Percentiles rank a stretch among this genome's conserved stretches.
Evolutionary conservation across 2,888 invertebrate species (phyloP).

Genomic region (Lamellibrachia columna): DNA sequence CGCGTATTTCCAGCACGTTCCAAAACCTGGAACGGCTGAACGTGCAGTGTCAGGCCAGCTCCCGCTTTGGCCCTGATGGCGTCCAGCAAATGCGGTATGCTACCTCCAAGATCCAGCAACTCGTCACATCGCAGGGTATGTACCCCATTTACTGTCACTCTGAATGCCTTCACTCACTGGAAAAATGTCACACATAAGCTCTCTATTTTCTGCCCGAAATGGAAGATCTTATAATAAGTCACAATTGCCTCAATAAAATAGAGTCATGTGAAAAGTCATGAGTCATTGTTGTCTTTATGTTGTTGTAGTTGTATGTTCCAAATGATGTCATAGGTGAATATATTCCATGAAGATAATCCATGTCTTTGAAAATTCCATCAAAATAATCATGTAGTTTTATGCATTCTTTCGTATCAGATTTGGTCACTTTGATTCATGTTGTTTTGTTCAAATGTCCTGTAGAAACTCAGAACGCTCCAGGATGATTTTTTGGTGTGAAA

Average conservation of each 20-base stretch:
- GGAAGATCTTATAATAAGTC: not conserved
- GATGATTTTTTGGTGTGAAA: no score
- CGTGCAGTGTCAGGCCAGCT: slow-evolving; percentile 43
- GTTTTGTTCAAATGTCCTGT: no score
- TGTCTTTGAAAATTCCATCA: not conserved
- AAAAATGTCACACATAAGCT: not conserved
- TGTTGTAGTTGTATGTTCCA: no score
- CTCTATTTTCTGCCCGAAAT: not conserved
- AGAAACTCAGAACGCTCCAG: no score
- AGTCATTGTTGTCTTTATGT: not conserved
- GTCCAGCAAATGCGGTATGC: slow-evolving; percentile 57
- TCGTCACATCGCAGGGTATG: slow-evolving; percentile 54
- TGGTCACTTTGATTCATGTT: no score
- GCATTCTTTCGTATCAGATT: not conserved
- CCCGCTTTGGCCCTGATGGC: slow-evolving; percentile 51
- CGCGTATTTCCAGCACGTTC: slow-evolving; percentile 54
- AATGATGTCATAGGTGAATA: not conserved
- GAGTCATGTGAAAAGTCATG: no score
- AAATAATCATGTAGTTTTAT: not conserved
- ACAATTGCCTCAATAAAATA: not conserved
- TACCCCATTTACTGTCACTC: not conserved
- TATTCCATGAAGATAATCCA: no score
- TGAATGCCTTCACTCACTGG: not conserved
- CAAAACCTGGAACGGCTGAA: slow-evolving; percentile 55
- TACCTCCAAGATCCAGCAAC: slow-evolving; percentile 55